Conservation (phyloP, 2,888 invertebrate species). For the Gryllus longicercus region DNA sequence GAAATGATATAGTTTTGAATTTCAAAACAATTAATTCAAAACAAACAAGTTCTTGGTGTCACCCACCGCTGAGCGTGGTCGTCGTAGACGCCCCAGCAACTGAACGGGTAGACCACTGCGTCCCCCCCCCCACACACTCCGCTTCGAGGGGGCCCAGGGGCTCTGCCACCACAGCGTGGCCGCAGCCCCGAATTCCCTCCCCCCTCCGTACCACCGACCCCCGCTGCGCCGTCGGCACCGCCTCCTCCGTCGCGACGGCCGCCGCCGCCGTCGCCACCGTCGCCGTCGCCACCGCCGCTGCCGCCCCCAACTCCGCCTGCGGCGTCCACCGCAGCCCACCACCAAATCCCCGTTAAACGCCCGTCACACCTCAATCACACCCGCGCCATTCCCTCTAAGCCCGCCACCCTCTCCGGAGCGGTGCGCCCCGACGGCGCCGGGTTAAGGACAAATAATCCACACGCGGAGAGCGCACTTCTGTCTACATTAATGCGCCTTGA, state of each 20-base stretch:
- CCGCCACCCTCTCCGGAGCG: background rate
- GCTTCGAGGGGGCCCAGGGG: too few species aligned
- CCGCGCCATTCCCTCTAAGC: background rate
- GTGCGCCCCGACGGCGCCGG: background rate
- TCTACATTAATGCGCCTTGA: background rate
- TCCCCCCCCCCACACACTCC: too few species aligned
- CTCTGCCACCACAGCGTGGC: too few species aligned
- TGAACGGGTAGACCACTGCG: too few species aligned
- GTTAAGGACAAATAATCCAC: background rate
- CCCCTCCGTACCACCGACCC: background rate
- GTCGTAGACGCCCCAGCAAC: too few species aligned
- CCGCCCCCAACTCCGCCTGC: background rate
- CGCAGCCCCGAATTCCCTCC: background rate
- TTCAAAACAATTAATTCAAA: too few species aligned
- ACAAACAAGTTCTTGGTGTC: too few species aligned
- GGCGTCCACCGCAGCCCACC: background rate
- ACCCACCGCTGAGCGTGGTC: too few species aligned
- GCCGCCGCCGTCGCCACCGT: background rate
- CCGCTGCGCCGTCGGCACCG: background rate
- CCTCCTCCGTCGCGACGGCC: background rate
- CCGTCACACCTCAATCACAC: slow-evolving; percentile 10
- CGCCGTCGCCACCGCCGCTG: background rate
- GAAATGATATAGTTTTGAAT: too few species aligned
- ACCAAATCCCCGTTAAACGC: background rate
- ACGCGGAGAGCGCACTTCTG: background rate